Conservation (phyloP, 2,113 vertebrate species). For the Cavia aperea region DNA sequence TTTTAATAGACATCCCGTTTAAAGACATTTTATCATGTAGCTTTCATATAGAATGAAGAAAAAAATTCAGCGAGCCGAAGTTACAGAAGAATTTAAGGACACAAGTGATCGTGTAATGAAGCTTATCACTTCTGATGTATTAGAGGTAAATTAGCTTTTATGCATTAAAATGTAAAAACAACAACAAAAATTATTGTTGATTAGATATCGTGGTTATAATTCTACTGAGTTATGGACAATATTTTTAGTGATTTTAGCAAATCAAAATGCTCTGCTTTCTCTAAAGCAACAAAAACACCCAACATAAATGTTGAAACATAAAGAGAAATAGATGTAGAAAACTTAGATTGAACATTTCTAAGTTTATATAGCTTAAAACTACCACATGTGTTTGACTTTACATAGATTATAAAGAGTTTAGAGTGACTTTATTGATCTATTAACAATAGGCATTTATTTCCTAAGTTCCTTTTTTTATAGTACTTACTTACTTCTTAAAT, state of each 20-base stretch:
- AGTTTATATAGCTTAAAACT: neutral
- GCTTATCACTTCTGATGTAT: slow-evolving; percentile 75
- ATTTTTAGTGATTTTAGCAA: slow-evolving; percentile 25
- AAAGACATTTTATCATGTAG: slow-evolving; percentile 64
- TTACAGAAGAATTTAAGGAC: slow-evolving; percentile 80
- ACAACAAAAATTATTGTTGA: neutral
- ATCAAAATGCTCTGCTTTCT: neutral
- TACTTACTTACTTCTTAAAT: neutral
- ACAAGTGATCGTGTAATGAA: slow-evolving; percentile 75
- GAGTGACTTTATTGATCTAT: neutral
- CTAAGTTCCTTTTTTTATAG: neutral
- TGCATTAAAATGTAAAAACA: neutral
- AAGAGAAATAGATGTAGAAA: neutral
- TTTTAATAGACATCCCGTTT: slow-evolving; percentile 16
- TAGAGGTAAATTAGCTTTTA: slow-evolving; percentile 77
- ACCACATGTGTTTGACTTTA: neutral
- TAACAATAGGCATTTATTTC: neutral
- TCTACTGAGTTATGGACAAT: neutral
- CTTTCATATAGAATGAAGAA: slow-evolving; percentile 78
- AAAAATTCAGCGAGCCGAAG: slow-evolving; percentile 55
- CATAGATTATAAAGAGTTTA: neutral
- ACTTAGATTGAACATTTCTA: neutral
- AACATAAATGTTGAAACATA: slow-evolving; percentile 24
- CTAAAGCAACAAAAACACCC: neutral
- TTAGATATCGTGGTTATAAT: neutral